These are phyloP conservation scores for Thyatira batis DNA, from an alignment of 2,888 invertebrate genomes.

Conservation along the genomic window DNA sequence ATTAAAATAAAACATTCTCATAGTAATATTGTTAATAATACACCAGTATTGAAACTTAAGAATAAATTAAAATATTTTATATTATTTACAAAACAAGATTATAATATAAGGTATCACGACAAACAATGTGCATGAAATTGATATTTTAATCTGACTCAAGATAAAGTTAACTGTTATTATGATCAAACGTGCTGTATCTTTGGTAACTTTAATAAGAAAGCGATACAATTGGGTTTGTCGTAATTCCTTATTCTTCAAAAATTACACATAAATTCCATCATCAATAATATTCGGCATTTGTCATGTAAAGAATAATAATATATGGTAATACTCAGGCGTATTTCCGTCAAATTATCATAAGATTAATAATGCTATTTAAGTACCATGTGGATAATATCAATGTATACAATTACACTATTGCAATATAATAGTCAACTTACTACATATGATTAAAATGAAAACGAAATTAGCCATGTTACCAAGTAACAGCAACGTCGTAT, in stretches of 20 bases:
- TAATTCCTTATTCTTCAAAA: constrained; percentile 48
- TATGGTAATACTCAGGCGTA: constrained; percentile 13
- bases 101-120: constrained; percentile 48
- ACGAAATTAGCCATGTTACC: constrained; percentile 32
- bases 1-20: constrained; percentile 71
- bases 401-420: constrained; percentile 12
- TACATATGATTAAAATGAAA: constrained; percentile 15
- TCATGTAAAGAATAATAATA: constrained; percentile 54
- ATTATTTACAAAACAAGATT: constrained; percentile 55
- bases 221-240: constrained; percentile 32
- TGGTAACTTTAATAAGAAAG: constrained; percentile 3
- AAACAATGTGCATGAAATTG: constrained; percentile 31
- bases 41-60: constrained; percentile 60
- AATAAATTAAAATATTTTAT: constrained; percentile 52
- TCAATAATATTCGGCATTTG: constrained; percentile 45
- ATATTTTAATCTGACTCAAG: constrained; percentile 6
- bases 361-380: constrained; percentile 41
- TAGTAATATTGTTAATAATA: constrained; percentile 65
- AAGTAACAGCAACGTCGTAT: constrained; percentile 32
- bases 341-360: not conserved
- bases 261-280: constrained; percentile 34
- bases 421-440: constrained; percentile 15
- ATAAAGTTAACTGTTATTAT: not conserved
- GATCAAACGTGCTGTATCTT: constrained; percentile 3
- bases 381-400: constrained; percentile 46